A percentile compares a stretch with the other conserved stretches of the same genome.
Conservation (phyloP, 2,888 invertebrate genomes). For the Buathra laborator region DNA sequence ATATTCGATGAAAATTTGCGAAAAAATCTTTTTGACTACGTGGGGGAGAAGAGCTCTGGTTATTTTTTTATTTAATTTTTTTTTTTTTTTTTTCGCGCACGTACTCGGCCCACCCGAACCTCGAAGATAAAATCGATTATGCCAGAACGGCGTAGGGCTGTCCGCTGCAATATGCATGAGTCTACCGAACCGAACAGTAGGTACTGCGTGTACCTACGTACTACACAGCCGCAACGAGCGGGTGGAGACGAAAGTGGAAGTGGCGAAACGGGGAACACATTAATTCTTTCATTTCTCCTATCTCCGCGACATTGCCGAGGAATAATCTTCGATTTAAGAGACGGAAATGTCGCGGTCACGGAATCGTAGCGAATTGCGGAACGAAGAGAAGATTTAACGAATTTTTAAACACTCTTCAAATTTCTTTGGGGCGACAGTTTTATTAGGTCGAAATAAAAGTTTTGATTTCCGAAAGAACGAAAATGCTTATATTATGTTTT, state of each 20-base stretch:
- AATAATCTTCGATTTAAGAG: slow-evolving; percentile 63
- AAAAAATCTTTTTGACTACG: too few relatives aligned
- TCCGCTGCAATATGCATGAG: slow-evolving; percentile 73
- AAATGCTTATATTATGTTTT: too few relatives aligned
- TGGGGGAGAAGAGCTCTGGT: slow-evolving; percentile 17
- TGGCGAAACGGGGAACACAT: slow-evolving; percentile 30
- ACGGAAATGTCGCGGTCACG: slow-evolving; percentile 13
- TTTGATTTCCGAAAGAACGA: too few relatives aligned
- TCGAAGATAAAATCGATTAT: slow-evolving; percentile 73
- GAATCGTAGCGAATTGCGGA: slow-evolving; percentile 12
- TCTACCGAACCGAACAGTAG: slow-evolving; percentile 61
- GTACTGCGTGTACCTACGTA: slow-evolving; percentile 61
- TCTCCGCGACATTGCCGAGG: slow-evolving; percentile 52
- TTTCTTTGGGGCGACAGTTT: neutral
- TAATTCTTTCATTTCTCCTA: slow-evolving; percentile 61
- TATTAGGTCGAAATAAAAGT: too few relatives aligned
- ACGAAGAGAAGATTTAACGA: neutral
- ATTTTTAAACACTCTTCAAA: slow-evolving; percentile 4
- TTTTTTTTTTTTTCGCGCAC: slow-evolving; percentile 60
- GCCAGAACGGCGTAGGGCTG: slow-evolving; percentile 68
- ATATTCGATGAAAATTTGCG: slow-evolving; percentile 2
- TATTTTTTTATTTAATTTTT: slow-evolving; percentile 50
- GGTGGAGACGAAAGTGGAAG: slow-evolving; percentile 4
- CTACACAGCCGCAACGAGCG: slow-evolving; percentile 12
- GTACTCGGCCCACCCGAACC: slow-evolving; percentile 31